These are phyloP conservation scores for Psilanteris sp. DNA, from an alignment of 1,140 invertebrate genomes.

Conservation along the genomic window DNA sequence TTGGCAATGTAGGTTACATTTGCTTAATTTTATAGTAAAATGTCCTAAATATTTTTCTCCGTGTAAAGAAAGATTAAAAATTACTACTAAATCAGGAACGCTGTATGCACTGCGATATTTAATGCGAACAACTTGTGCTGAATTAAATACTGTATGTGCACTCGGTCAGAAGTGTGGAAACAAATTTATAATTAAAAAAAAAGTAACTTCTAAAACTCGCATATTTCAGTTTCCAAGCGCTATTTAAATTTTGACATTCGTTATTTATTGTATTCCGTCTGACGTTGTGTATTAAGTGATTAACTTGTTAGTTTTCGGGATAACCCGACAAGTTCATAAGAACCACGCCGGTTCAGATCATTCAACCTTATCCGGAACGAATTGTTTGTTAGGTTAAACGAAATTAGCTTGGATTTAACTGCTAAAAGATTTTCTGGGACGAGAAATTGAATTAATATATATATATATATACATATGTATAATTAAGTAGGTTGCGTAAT, in stretches of 20 bases:
- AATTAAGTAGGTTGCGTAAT: constrained; percentile 34
- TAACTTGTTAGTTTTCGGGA: constrained; percentile 46
- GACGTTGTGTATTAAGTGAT: constrained; percentile 25
- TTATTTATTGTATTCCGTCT: constrained; percentile 10
- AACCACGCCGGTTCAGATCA: constrained; percentile 32
- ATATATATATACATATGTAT: too few species aligned
- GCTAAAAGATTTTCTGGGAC: constrained; percentile 26
- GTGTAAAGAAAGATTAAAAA: too few species aligned
- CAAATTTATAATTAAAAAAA: too few species aligned
- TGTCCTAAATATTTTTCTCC: too few species aligned
- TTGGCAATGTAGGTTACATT: too few species aligned
- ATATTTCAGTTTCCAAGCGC: not conserved
- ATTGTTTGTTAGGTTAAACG: constrained; percentile 53
- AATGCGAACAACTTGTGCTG: too few species aligned
- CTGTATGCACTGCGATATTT: too few species aligned
- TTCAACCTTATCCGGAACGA: constrained; percentile 51
- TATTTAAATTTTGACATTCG: not conserved
- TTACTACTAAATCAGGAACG: too few species aligned
- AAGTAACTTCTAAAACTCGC: too few species aligned
- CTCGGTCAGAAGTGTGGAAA: too few species aligned
- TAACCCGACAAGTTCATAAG: constrained; percentile 20
- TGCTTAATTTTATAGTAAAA: too few species aligned
- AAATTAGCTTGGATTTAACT: constrained; percentile 35
- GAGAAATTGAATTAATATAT: constrained; percentile 48
- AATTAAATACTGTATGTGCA: too few species aligned